A percentile compares a stretch with the other conserved stretches of the same genome.
Evolutionary conservation across 1,140 invertebrate species (phyloP).

Genomic region (Cotesia vestalis): DNA sequence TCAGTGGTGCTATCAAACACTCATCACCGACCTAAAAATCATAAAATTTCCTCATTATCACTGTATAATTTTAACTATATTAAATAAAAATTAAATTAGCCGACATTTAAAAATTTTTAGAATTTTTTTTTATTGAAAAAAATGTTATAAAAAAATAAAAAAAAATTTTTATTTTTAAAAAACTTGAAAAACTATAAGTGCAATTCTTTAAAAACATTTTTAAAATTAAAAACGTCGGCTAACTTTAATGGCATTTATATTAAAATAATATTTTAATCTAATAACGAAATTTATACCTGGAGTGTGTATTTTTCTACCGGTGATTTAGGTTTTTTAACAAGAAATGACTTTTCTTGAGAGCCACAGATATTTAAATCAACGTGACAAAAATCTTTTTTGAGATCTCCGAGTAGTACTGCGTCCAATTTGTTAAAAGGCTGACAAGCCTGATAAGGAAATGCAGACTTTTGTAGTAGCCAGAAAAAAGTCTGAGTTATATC

Average conservation of each 20-base stretch:
- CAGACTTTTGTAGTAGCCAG: slow-evolving; percentile 86
- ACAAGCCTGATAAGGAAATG: slow-evolving; percentile 87
- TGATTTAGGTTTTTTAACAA: slow-evolving; percentile 77
- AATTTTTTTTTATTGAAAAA: no score
- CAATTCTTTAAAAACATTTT: no score
- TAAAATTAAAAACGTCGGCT: no score
- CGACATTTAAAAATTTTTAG: no score
- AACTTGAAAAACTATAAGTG: not conserved
- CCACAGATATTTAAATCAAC: slow-evolving; percentile 89
- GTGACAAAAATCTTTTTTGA: slow-evolving; percentile 93
- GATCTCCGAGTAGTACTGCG: slow-evolving; percentile 78
- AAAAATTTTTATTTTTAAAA: slow-evolving; percentile 12
- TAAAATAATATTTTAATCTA: no score
- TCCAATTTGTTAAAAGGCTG: slow-evolving; percentile 76
- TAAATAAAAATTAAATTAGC: no score
- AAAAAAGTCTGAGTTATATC: slow-evolving; percentile 88
- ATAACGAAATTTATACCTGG: slow-evolving; percentile 52
- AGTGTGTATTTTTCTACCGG: slow-evolving; percentile 79
- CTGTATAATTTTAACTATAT: no score
- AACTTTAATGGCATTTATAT: no score
- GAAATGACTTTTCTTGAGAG: slow-evolving; percentile 81
- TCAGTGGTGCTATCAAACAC: slow-evolving; percentile 88
- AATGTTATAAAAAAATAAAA: not conserved
- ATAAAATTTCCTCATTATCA: slow-evolving; percentile 18
- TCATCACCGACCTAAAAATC: slow-evolving; percentile 87